Evolutionary conservation across 2,113 vertebrate genomes (phyloP).

Genomic region (Rhombomys opimus): DNA sequence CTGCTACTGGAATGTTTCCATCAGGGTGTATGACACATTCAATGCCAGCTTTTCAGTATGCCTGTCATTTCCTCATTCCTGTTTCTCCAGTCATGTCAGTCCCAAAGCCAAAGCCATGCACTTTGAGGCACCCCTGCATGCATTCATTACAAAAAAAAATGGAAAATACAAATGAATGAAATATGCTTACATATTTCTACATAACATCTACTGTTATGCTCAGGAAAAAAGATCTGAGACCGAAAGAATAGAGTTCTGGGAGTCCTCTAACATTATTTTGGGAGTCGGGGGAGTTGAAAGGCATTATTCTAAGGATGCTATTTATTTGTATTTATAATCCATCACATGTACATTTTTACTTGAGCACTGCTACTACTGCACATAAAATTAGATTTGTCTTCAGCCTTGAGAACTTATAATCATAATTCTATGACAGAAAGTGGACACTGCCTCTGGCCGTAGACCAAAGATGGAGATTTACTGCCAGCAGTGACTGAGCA

Average conservation of each 20-base stretch:
- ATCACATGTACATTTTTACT: neutral
- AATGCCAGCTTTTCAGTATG: neutral
- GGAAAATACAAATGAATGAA: neutral
- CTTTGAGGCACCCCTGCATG: neutral
- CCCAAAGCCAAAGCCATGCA: neutral
- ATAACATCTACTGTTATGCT: neutral
- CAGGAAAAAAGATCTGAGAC: neutral
- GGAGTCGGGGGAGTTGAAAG: too few relatives aligned
- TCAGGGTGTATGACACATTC: neutral
- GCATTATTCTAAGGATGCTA: neutral
- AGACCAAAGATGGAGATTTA: slow-evolving; percentile 52
- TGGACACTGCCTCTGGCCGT: slow-evolving; percentile 26
- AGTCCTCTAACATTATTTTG: neutral
- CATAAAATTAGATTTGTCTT: slow-evolving; percentile 1
- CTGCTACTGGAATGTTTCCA: neutral
- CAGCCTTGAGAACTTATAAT: slow-evolving; percentile 37
- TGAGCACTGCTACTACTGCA: neutral
- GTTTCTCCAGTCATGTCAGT: neutral
- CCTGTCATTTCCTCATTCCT: neutral
- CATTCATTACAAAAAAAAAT: too few relatives aligned
- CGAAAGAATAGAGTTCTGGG: neutral
- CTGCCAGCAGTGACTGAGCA: slow-evolving; percentile 6
- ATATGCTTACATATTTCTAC: too few relatives aligned
- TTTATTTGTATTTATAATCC: slow-evolving; percentile 5
- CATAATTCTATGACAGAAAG: slow-evolving; percentile 52